phyloP scores from a whole-genome alignment of 2,113 vertebrate genomes.

The Hyaena hyaena region DNA sequence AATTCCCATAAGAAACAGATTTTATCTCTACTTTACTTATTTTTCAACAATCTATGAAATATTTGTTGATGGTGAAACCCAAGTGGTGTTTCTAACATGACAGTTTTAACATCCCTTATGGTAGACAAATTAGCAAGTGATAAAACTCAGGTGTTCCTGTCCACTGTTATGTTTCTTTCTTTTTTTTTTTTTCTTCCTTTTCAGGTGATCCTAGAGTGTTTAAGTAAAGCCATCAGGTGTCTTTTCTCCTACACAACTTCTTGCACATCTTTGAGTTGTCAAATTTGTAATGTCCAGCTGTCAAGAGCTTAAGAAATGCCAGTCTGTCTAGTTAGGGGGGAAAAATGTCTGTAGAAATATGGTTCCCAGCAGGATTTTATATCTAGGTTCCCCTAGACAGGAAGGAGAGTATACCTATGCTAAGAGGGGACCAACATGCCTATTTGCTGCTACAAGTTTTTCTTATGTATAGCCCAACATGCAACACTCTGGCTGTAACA shows the following conservation, averaged over 20 bases:
- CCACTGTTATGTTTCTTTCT: no score
- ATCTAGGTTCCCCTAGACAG: constrained; percentile 46
- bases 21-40: neutral
- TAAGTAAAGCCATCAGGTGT: neutral
- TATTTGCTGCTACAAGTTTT: constrained; percentile 58
- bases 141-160: neutral
- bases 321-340: constrained; percentile 55
- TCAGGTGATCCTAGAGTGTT: neutral
- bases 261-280: constrained; percentile 67
- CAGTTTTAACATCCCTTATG: neutral
- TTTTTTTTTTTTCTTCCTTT: neutral
- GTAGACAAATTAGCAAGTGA: neutral
- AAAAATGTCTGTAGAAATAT: constrained; percentile 74
- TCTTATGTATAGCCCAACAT: neutral
- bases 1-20: neutral
- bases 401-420: constrained; percentile 43
- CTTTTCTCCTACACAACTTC: constrained; percentile 42
- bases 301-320: constrained; percentile 61
- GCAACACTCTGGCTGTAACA: neutral
- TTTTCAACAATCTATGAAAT: neutral
- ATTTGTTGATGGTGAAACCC: neutral
- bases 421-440: constrained; percentile 55
- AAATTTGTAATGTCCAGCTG: constrained; percentile 64
- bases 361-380: constrained; percentile 75
- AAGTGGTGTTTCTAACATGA: neutral